These are phyloP conservation scores for Maccullochella peelii DNA, from an alignment of 2,113 vertebrate genomes.

Conservation along the genomic window DNA sequence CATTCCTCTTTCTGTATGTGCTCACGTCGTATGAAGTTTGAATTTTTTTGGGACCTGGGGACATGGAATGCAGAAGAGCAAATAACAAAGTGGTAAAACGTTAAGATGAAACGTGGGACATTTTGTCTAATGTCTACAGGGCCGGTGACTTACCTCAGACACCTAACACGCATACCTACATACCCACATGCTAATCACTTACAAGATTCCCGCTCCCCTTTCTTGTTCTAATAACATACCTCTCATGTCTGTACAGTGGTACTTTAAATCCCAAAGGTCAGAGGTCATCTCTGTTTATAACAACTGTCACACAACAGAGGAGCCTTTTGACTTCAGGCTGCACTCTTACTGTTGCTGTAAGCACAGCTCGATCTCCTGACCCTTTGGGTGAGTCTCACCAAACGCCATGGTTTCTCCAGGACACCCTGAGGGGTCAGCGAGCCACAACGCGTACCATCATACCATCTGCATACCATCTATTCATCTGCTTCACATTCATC, in stretches of 20 bases:
- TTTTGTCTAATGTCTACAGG: neutral
- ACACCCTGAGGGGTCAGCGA: slow-evolving; percentile 13
- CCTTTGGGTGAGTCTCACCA: slow-evolving; percentile 29
- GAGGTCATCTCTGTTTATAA: slow-evolving; percentile 45
- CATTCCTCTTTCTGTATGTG: neutral
- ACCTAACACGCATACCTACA: neutral
- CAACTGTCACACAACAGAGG: slow-evolving; percentile 45
- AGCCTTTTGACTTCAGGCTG: slow-evolving; percentile 20
- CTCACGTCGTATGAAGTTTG: neutral
- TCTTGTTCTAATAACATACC: slow-evolving; percentile 45
- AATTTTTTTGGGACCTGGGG: neutral
- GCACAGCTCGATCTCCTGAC: slow-evolving; percentile 21
- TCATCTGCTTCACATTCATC: slow-evolving; percentile 8
- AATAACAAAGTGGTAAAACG: neutral
- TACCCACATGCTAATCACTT: neutral
- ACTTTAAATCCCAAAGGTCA: slow-evolving; percentile 30
- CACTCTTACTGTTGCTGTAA: slow-evolving; percentile 24
- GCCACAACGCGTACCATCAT: neutral
- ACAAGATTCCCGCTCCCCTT: neutral
- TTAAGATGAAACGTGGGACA: neutral
- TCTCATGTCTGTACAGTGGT: slow-evolving; percentile 15
- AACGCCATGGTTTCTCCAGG: neutral
- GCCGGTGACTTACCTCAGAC: neutral
- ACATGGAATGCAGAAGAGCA: neutral
- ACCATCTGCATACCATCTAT: slow-evolving; percentile 7